phyloP scores from a whole-genome alignment of 1,140 invertebrate species.

The Monomorium pharaonis region DNA sequence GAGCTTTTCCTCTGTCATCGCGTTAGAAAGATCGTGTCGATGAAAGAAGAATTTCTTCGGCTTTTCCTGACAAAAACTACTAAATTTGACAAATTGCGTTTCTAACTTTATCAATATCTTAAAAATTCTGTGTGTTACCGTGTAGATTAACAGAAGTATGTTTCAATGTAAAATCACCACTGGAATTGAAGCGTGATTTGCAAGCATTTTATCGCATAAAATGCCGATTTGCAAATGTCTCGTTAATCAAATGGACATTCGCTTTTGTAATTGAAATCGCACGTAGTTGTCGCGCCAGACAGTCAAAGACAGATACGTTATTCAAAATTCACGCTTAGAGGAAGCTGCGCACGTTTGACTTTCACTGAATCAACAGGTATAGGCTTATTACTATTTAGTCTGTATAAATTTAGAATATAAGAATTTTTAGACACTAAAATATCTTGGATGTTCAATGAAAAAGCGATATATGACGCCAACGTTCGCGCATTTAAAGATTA shows the following conservation, averaged over 20 bases:
- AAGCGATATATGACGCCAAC: too few relatives aligned
- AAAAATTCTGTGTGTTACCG: neutral
- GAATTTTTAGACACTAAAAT: too few relatives aligned
- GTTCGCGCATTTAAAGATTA: too few relatives aligned
- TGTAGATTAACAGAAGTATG: neutral
- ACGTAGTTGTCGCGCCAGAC: neutral
- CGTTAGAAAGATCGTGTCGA: constrained; percentile 24
- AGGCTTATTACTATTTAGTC: constrained; percentile 28
- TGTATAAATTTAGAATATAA: neutral
- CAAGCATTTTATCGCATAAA: neutral
- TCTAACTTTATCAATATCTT: constrained; percentile 12
- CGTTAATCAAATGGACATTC: constrained; percentile 7
- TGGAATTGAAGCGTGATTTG: neutral
- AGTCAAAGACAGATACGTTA: constrained; percentile 1
- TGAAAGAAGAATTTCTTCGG: neutral
- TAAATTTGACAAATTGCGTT: constrained; percentile 21
- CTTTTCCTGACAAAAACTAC: neutral
- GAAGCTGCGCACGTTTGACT: neutral
- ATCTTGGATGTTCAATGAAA: too few relatives aligned
- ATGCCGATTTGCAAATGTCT: neutral
- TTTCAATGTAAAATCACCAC: neutral
- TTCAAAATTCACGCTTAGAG: constrained; percentile 32
- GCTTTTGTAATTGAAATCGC: neutral
- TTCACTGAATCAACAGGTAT: constrained; percentile 42
- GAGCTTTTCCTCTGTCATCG: neutral